Evolutionary conservation across 2,113 vertebrate genomes (phyloP).

Genomic region (Corythornis vintsioides): DNA sequence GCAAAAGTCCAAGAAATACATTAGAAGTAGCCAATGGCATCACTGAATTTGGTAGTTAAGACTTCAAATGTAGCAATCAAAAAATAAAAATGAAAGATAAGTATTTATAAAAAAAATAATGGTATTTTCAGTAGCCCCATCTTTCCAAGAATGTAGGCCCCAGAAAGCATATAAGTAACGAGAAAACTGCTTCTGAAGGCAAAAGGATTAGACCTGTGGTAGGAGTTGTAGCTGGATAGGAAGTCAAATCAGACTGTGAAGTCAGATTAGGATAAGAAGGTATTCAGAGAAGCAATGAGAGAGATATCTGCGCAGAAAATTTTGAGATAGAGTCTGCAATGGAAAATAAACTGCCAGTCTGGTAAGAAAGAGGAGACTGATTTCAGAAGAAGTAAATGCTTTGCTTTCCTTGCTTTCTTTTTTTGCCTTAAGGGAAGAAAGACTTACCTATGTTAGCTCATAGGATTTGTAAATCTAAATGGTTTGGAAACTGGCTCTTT

Average conservation of each 20-base stretch:
- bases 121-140: neutral
- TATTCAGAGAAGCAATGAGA: neutral
- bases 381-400: neutral
- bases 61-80: neutral
- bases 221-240: neutral
- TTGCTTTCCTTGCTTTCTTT: constrained; percentile 6
- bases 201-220: neutral
- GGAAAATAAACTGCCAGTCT: neutral
- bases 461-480: neutral
- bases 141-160: neutral
- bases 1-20: neutral
- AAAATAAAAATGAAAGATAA: neutral
- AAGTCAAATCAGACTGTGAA: neutral
- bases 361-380: neutral
- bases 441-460: neutral
- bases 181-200: neutral
- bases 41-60: neutral
- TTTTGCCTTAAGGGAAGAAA: neutral
- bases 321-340: neutral
- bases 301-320: neutral
- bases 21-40: neutral
- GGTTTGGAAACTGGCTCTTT: neutral
- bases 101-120: neutral
- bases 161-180: neutral
- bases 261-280: neutral